phyloP scores from a whole-genome alignment of 2,797 vertebrate species.

The Catharus ustulatus region DNA sequence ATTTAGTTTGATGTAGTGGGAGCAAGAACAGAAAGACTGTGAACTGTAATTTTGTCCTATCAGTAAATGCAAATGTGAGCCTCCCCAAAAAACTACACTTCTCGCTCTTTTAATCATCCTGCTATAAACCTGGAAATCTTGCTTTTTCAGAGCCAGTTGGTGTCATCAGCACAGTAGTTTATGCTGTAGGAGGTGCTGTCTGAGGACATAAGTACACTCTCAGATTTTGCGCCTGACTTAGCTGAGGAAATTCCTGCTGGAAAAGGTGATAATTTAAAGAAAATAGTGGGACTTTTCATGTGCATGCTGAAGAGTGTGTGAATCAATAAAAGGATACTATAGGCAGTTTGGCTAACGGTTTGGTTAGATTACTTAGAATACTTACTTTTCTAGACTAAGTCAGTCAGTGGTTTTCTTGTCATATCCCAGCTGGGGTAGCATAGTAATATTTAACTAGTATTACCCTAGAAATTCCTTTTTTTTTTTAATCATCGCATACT shows the following conservation, averaged over 20 bases:
- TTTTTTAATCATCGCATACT: background rate
- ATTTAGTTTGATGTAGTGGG: background rate
- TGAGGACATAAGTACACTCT: background rate
- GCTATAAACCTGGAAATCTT: background rate
- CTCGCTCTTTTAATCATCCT: background rate
- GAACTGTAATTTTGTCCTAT: background rate
- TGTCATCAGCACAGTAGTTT: background rate
- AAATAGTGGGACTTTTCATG: background rate
- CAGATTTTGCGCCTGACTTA: background rate
- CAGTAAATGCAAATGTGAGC: background rate
- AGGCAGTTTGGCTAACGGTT: background rate
- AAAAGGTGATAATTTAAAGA: background rate
- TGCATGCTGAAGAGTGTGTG: background rate
- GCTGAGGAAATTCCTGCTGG: background rate
- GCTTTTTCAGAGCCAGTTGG: background rate
- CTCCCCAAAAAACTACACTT: fast-evolving
- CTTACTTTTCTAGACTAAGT: background rate
- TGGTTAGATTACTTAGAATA: background rate
- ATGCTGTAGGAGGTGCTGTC: background rate
- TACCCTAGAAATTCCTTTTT: background rate
- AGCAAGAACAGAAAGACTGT: background rate
- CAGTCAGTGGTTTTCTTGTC: background rate
- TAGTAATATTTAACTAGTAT: background rate
- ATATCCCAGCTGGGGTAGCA: background rate
- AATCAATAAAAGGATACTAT: background rate